Percentiles rank a stretch among this genome's conserved stretches.
phyloP scores from a whole-genome alignment of 2,797 vertebrate species.

The Cryptoblepharus egeriae region DNA sequence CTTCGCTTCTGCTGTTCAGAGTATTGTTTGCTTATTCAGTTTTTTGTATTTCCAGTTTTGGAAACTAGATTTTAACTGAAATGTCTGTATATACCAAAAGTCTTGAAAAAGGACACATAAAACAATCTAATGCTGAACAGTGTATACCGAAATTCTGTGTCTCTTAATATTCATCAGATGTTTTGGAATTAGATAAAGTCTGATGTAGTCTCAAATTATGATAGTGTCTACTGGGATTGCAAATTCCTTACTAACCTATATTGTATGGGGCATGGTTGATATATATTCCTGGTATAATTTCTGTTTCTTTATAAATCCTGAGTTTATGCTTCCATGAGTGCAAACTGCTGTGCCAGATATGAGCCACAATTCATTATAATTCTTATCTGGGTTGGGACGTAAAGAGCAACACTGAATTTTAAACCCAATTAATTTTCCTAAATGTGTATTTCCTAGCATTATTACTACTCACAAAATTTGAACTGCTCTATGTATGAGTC shows the following conservation, averaged over 20 bases:
- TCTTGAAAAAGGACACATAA: not conserved
- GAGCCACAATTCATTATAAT: no score
- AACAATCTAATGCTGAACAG: not conserved
- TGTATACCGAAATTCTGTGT: not conserved
- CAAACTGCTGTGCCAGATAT: no score
- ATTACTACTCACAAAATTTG: no score
- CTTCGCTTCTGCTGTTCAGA: no score
- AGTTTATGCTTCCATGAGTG: no score
- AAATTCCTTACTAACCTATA: not conserved
- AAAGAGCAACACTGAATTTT: no score
- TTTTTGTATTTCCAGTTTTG: not conserved
- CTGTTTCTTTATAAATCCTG: no score
- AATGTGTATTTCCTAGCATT: no score
- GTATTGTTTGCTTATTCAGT: not conserved
- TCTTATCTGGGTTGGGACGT: no score
- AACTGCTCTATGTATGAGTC: no score
- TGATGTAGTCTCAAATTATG: not conserved
- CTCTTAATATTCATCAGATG: not conserved
- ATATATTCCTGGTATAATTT: no score
- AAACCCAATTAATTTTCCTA: no score
- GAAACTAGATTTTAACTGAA: not conserved
- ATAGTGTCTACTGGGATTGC: not conserved
- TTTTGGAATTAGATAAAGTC: not conserved
- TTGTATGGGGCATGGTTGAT: not conserved
- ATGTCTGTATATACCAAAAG: not conserved